Evolutionary conservation across 2,888 invertebrate species (phyloP).

Genomic region (Neoascia interrupta): DNA sequence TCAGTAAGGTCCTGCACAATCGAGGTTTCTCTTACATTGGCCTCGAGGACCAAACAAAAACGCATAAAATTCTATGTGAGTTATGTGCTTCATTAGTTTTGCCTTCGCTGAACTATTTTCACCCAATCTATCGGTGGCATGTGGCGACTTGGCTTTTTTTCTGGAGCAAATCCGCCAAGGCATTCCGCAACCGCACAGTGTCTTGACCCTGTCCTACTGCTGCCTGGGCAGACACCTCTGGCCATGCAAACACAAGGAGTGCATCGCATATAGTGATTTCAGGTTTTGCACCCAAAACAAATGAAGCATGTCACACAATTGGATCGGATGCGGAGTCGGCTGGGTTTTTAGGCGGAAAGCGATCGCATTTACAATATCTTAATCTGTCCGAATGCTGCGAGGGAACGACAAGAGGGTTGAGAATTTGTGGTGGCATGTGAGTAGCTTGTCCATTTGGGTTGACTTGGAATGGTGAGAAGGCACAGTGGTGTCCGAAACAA

Average conservation of each 20-base stretch:
- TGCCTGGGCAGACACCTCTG: background rate
- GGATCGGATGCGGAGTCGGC: constrained; percentile 26
- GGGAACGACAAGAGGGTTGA: background rate
- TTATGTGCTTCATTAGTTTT: constrained; percentile 63
- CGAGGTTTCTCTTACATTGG: constrained; percentile 5
- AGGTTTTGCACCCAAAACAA: constrained; percentile 59
- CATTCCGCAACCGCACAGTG: constrained; percentile 55
- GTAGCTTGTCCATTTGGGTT: constrained; percentile 14
- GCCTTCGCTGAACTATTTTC: constrained; percentile 33
- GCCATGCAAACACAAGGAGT: constrained; percentile 21
- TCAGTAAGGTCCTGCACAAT: constrained; percentile 24
- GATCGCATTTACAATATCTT: constrained; percentile 59
- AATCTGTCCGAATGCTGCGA: constrained; percentile 18
- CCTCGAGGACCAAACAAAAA: constrained; percentile 8
- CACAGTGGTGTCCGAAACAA: no score
- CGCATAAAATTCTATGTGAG: constrained; percentile 44
- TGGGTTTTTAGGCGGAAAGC: background rate
- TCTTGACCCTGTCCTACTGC: constrained; percentile 50
- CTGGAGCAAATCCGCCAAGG: constrained; percentile 64
- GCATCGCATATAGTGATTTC: constrained; percentile 54
- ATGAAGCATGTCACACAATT: constrained; percentile 57
- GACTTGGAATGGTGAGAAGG: no score
- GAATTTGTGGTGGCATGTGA: constrained; percentile 32
- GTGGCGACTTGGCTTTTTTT: constrained; percentile 40
- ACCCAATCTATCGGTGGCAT: constrained; percentile 50